phyloP scores from a whole-genome alignment of 2,797 vertebrate species.

The Antennarius maculatus region DNA sequence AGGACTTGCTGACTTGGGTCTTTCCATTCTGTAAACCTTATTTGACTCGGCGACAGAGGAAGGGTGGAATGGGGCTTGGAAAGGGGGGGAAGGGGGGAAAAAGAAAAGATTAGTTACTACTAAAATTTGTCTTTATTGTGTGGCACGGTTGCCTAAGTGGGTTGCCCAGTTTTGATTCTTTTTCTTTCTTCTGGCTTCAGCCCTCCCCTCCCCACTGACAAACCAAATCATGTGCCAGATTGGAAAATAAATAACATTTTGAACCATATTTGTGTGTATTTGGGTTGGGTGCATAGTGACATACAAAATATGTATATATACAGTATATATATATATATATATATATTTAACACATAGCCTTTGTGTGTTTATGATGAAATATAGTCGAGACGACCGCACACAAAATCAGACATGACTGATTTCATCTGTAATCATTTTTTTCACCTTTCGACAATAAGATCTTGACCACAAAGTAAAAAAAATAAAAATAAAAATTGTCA shows the following conservation, averaged over 20 bases:
- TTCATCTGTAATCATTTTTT: neutral
- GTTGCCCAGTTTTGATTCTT: constrained; percentile 70
- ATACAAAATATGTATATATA: constrained; percentile 23
- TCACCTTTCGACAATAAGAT: neutral
- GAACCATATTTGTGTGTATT: constrained; percentile 50
- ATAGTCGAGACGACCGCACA: neutral
- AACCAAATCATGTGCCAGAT: constrained; percentile 65
- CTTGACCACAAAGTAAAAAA: neutral
- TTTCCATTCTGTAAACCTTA: constrained; percentile 83
- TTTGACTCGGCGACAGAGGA: constrained; percentile 76
- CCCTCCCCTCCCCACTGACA: constrained; percentile 37
- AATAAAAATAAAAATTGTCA: too few relatives aligned
- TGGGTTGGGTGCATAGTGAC: constrained; percentile 41
- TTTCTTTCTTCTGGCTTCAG: constrained; percentile 25
- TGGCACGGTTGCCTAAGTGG: constrained; percentile 67
- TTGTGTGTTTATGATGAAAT: constrained; percentile 11
- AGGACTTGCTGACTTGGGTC: constrained; percentile 82
- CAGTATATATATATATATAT: neutral
- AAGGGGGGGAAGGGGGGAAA: constrained; percentile 57
- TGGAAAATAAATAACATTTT: constrained; percentile 65
- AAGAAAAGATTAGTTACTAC: constrained; percentile 77
- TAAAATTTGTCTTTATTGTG: constrained; percentile 77
- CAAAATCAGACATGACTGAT: neutral
- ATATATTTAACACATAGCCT: neutral
- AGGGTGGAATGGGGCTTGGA: constrained; percentile 44